Evolutionary conservation across 2,113 vertebrate species (phyloP), one percentile per base, ranked within the genome.

Genomic region (Neotoma lepida): DNA sequence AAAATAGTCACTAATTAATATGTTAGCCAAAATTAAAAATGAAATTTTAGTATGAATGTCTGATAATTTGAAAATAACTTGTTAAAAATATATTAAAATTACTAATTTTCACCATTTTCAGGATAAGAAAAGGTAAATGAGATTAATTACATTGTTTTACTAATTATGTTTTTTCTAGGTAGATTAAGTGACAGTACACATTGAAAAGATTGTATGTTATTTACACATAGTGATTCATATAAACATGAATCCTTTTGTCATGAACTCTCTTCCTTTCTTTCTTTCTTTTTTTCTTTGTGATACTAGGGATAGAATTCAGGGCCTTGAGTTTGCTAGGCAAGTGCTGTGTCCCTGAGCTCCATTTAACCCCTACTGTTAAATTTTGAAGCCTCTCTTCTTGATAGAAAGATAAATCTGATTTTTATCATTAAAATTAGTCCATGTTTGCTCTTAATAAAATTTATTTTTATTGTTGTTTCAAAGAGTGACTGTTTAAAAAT

Each of bases 91-190:
- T 49, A 86, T 88, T 56, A 88, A 41, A 88, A 13, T 93, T 90
- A 95, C 1, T 56, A 87, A n/a, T 3, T 92, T 95, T 97, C 78
- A 71, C 28, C 61, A 44, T 94, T 97, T 96, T 94, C 22, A 76
- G 12, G 71, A 77, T 89, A 73, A 92, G n/a, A 93, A 73, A 70
- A 93, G 49, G 10, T 92, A 92, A 95, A 81, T 90, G 73, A 63
- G 13, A n/a, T n/a, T n/a, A n/a, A n/a, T 92, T 97, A 73, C 24
- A n/a, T 51, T 94, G 13, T 91, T n/a, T 90, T 97, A 86, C 94
- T 96, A 68, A 44, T 74, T 87, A 88, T 92, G 12, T 33, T 96
- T 0, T 81, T 97, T 93, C 46, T 94, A 90, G 71, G 56, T 91
- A 39, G 33, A 86, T 5, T 86, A 91, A 33, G 2, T 61, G 56